Base-by-base conservation (phyloP, 1,140 invertebrate species). In the Trichonephila inaurata region DNA sequence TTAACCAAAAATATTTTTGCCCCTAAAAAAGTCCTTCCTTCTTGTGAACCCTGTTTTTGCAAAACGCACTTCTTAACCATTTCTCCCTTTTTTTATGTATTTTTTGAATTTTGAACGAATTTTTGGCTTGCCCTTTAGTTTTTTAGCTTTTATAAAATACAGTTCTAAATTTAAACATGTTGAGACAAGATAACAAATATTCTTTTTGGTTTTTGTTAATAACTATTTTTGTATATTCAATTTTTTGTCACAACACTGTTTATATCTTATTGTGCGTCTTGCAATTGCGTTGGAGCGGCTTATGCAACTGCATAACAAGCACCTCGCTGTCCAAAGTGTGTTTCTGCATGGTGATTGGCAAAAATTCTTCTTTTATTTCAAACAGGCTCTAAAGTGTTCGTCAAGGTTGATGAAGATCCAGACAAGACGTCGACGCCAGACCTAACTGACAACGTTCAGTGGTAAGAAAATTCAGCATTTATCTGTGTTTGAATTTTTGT, bases 261-360 rank as follows among this genome's bases (percentile, higher is more conserved):
- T 58, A 1, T 44, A 24, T 40, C 33, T 77, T 77, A 28, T 18
- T 60, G 21, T 60, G 69, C 58, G 89, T 91, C 77, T 91, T 91
- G 89, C 81, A 66, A 40, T 89, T 82, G 66, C 58, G 14, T 90
- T 28, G 69, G n/a, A 62, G 58, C 72, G 28, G 81, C 81, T 61
- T 24, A 12, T 28, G 66, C 89, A 61, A 61, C 19, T 12, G 66
- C 58, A n/a, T 92, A 87, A 87, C 82, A 40, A 86, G 82, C 58
- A 66, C 51, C 66, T 86, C 28, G 91, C 91, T 83, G 28, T 83
- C 64, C 69, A 12, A 77, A 14, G 24, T 85, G 61, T 85, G 51
- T 72, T 40, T 77, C 33, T 60, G 91, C 91, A 92, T 92, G 91
- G 6, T 92, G 64, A 92, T 92, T 87, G 62, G 91, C 91, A 87